Evolutionary conservation across 2,113 vertebrate species (phyloP), one percentile per base, ranked within the genome.

Genomic region (Glaucomys volans): DNA sequence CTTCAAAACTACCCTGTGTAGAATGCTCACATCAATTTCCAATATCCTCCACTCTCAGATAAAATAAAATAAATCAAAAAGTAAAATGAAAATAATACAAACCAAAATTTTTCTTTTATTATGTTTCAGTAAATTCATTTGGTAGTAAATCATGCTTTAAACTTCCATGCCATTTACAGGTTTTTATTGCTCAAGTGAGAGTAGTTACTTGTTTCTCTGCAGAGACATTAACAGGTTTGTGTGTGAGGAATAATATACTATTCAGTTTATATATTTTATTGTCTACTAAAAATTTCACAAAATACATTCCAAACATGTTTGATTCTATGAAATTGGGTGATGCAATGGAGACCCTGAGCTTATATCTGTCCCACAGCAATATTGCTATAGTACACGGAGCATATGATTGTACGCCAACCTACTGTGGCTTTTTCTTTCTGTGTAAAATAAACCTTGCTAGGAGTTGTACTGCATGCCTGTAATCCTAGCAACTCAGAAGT

Each of bases 171-270:
- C 62, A 72, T 57, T 84, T 95, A 47, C 64, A 67, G 9, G 37
- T 22, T 89, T 76, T 83, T 81, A 75, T 16, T 6, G 4, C 22
- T 57, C 67, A 82, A 81, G 26, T 79, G 47, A 84, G 54, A 75
- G 30, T 13, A 95, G 18, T 28, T 52, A 75, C 18, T 87, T 83
- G 28, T 30, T 69, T 42, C 52, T 26, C 52, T 54, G 52, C 12
- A 80, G 37, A 74, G 74, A 95, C 59, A 57, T 54, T 52, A 95
- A 59, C 66, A 59, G 22, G 14, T 52, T 80, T 91, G 42, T 67
- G 44, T 83, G n/a, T 86, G 26, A 82, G 35, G 13, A 35, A 2
- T 66, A 74, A 67, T 3, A 37, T 52, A 50, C 54, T 42, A 22
- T 3, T 0, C 4, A 90, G 8, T 59, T 5, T 30, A 35, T n/a